phyloP scores from a whole-genome alignment of 1,140 invertebrate genomes.

The Lordiphosa mommai region DNA sequence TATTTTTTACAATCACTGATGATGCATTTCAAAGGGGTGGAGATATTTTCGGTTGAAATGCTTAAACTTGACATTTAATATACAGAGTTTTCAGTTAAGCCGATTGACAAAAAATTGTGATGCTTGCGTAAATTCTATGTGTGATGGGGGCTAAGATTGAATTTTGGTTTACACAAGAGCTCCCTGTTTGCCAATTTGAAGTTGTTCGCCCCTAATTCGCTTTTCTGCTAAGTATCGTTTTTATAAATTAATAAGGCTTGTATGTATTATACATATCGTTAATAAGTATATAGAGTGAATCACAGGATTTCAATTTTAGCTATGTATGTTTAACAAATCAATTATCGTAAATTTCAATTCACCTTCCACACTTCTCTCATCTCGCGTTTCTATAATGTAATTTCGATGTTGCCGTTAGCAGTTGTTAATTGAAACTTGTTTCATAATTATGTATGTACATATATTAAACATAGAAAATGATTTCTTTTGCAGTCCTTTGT shows the following conservation, averaged over 20 bases:
- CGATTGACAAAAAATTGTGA: too few species aligned
- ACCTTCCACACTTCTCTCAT: conserved; percentile 23
- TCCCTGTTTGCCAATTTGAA: not conserved
- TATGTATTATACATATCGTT: conserved; percentile 35
- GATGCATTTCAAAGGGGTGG: conserved; percentile 27
- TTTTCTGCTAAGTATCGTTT: conserved; percentile 2
- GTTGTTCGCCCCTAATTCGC: not conserved
- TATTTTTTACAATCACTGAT: too few species aligned
- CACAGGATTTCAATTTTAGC: conserved; percentile 76
- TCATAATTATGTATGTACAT: conserved; percentile 41
- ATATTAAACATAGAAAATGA: conserved; percentile 58
- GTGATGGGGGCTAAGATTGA: not conserved
- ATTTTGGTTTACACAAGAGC: not conserved
- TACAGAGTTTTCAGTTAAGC: too few species aligned
- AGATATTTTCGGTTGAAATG: not conserved
- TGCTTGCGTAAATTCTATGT: not conserved
- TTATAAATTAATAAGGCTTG: conserved; percentile 24
- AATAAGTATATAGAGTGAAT: conserved; percentile 54
- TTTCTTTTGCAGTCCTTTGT: conserved; percentile 72
- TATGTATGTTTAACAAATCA: conserved; percentile 71
- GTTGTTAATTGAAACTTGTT: conserved; percentile 65
- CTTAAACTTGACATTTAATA: too few species aligned
- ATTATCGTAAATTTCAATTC: conserved; percentile 66
- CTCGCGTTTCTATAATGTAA: conserved; percentile 35
- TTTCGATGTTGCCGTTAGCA: conserved; percentile 68